These are phyloP conservation scores for Phenganax subtilis DNA, from an alignment of 92 coral and sea anemone species.

Conservation along the genomic window DNA sequence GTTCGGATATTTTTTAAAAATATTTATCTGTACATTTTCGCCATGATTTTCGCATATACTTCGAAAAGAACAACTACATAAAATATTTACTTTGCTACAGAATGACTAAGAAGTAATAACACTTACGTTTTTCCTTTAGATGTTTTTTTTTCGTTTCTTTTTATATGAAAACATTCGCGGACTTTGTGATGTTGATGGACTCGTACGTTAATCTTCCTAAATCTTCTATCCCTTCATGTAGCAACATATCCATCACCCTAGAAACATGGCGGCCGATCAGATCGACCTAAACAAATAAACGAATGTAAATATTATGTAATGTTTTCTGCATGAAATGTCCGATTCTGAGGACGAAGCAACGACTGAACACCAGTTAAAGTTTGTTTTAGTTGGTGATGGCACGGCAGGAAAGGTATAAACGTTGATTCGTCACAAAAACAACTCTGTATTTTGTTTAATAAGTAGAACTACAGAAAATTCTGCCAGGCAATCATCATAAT, in stretches of 20 bases:
- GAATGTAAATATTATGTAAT: constrained; percentile 4
- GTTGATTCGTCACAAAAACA: not conserved
- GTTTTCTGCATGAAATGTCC: constrained; percentile 53
- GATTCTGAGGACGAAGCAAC: constrained; percentile 92
- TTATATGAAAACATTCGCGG: no score
- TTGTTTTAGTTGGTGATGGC: constrained; percentile 93
- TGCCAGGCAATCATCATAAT: not conserved
- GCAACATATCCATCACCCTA: constrained; percentile 6
- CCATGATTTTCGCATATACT: not conserved
- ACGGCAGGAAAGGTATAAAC: constrained; percentile 85
- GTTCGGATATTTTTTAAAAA: not conserved
- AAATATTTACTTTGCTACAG: no score
- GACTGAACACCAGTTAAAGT: constrained; percentile 89
- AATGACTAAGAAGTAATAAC: no score
- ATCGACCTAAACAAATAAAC: constrained; percentile 13
- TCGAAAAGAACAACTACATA: not conserved
- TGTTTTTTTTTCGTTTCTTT: no score
- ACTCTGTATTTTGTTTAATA: not conserved
- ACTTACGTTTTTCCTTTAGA: no score
- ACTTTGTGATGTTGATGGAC: not conserved
- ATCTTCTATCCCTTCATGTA: not conserved
- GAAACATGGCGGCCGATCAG: constrained; percentile 44
- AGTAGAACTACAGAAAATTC: not conserved
- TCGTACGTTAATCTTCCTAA: not conserved
- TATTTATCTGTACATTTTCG: not conserved